Conservation (phyloP, 2,113 vertebrate species). For the Oreotrochilus melanogaster region DNA sequence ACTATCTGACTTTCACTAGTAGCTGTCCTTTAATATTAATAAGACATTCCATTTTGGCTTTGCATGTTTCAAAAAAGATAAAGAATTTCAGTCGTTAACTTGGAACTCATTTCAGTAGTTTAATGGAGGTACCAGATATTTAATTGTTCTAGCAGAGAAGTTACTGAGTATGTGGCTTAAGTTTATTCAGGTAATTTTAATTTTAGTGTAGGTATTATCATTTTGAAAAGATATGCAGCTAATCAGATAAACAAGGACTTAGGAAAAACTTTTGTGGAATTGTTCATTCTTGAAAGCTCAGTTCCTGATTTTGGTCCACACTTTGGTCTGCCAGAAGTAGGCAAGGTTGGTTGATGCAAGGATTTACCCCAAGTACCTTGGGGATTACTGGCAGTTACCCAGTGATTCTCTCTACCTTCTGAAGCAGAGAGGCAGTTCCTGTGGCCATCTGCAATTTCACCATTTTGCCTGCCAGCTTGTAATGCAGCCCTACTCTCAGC, state of each 20-base stretch:
- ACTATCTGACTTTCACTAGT: constrained; percentile 57
- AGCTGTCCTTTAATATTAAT: constrained; percentile 44
- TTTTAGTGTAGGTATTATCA: background rate
- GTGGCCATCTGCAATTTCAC: background rate
- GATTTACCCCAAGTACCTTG: background rate
- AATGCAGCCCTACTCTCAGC: fast-evolving
- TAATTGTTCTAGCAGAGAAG: background rate
- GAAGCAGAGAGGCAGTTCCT: background rate
- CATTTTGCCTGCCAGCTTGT: background rate
- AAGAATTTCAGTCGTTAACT: background rate
- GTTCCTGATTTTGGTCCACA: background rate
- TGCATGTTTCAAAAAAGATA: constrained; percentile 40
- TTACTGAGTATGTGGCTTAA: background rate
- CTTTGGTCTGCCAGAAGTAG: background rate
- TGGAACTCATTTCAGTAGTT: background rate
- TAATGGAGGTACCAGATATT: background rate
- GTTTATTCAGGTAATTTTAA: background rate
- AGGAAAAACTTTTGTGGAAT: background rate
- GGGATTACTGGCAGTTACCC: background rate
- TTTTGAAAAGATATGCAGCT: background rate
- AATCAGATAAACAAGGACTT: background rate
- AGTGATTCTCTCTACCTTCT: background rate
- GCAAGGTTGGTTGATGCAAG: fast-evolving
- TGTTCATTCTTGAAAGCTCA: background rate
- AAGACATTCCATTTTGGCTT: constrained; percentile 43